These are phyloP conservation scores for Antechinus stuartii DNA, from an alignment of 2,113 vertebrate species.

Conservation along the genomic window DNA sequence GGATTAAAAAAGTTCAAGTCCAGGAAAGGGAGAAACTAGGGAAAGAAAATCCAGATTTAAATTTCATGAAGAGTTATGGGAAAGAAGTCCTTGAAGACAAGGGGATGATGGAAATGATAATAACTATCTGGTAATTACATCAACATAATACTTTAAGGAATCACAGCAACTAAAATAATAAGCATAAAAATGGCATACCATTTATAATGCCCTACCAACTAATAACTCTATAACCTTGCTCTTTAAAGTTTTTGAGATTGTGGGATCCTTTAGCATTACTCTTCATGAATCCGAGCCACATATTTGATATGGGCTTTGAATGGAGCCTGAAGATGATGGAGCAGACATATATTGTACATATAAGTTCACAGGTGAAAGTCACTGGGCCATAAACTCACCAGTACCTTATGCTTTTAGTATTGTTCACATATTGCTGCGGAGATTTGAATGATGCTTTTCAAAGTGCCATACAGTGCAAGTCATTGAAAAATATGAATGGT, in stretches of 20 bases:
- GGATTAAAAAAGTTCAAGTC: neutral
- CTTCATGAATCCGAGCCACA: neutral
- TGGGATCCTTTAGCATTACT: neutral
- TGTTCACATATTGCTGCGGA: neutral
- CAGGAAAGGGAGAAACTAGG: neutral
- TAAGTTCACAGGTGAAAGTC: neutral
- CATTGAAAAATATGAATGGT: neutral
- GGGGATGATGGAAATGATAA: neutral
- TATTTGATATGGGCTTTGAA: neutral
- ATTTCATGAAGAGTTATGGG: neutral
- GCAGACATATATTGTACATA: neutral
- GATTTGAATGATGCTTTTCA: neutral
- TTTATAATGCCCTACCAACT: neutral
- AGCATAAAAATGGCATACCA: neutral
- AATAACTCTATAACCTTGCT: neutral
- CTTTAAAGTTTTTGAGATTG: neutral
- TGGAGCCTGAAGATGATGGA: neutral
- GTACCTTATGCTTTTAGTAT: neutral
- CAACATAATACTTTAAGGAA: neutral
- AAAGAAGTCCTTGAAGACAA: neutral
- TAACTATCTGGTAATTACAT: neutral
- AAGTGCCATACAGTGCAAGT: neutral
- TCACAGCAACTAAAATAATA: neutral
- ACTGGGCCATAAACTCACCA: neutral
- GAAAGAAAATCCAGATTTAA: neutral